Evolutionary conservation across 1,140 invertebrate genomes (phyloP).

Genomic region (Coptotermes formosanus): DNA sequence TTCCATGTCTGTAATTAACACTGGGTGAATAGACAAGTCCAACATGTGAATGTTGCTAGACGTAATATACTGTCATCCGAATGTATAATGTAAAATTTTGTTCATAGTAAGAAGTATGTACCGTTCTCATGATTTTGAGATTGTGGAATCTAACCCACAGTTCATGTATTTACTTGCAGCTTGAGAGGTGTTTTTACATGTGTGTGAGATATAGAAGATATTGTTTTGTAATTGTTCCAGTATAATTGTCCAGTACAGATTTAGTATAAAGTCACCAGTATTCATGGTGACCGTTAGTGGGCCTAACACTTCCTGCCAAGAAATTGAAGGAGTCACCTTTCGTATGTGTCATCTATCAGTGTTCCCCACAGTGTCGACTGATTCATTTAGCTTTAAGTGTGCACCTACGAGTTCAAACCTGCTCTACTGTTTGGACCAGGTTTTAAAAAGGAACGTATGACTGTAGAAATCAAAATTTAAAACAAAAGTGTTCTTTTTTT

Average conservation of each 20-base stretch:
- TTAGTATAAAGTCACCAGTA: neutral
- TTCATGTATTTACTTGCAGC: neutral
- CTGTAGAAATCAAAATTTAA: neutral
- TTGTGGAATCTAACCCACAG: neutral
- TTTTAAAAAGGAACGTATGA: neutral
- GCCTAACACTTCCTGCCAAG: constrained; percentile 12
- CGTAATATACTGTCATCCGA: too few relatives aligned
- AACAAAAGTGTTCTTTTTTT: neutral
- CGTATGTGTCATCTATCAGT: neutral
- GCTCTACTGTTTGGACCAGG: neutral
- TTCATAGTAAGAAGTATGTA: constrained; percentile 14
- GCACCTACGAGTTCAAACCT: neutral
- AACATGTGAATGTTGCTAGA: too few relatives aligned
- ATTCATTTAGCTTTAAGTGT: constrained; percentile 1
- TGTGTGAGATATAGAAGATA: neutral
- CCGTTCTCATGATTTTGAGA: neutral
- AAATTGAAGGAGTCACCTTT: neutral
- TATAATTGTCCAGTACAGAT: neutral
- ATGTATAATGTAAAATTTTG: too few relatives aligned
- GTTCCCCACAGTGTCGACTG: neutral
- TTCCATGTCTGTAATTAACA: too few relatives aligned
- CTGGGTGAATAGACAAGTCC: too few relatives aligned
- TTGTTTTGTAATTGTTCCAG: neutral
- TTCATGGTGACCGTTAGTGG: neutral
- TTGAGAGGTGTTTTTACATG: neutral